Conservation (phyloP, 2,888 invertebrate species). For the Heliconius sara region DNA sequence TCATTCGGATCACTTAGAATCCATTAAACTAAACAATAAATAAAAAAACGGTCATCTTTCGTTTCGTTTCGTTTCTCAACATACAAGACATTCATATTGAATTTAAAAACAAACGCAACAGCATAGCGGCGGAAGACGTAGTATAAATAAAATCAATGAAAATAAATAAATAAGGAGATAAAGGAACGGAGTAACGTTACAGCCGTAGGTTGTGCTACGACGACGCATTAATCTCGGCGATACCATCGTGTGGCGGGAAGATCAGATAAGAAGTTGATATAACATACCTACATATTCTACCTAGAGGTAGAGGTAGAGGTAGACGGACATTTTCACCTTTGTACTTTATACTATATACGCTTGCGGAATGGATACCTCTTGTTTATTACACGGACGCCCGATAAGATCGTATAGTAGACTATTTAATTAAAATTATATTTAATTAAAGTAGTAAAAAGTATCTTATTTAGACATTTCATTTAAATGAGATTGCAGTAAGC, state of each 20-base stretch:
- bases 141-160: constrained; percentile 45
- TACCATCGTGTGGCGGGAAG: constrained; percentile 76
- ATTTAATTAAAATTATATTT: constrained; percentile 33
- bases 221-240: constrained; percentile 77
- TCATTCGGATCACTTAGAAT: background rate
- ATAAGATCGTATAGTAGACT: background rate
- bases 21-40: background rate
- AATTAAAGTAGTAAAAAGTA: constrained; percentile 30
- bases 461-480: constrained; percentile 23
- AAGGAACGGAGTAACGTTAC: constrained; percentile 66
- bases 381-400: constrained; percentile 18
- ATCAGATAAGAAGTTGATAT: constrained; percentile 80
- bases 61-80: background rate
- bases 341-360: constrained; percentile 39
- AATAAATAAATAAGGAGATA: constrained; percentile 60
- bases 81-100: background rate
- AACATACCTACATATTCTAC: constrained; percentile 48
- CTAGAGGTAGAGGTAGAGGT: constrained; percentile 35
- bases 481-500: constrained; percentile 11
- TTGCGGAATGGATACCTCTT: constrained; percentile 37
- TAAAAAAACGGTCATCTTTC: background rate
- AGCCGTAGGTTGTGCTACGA: constrained; percentile 55
- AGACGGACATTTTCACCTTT: constrained; percentile 55
- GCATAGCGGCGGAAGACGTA: constrained; percentile 27
- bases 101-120: constrained; percentile 10